A percentile compares a stretch with the other conserved stretches of the same genome.
Conservation (phyloP, 2,888 invertebrate genomes). For the Quadroppia sp. region DNA sequence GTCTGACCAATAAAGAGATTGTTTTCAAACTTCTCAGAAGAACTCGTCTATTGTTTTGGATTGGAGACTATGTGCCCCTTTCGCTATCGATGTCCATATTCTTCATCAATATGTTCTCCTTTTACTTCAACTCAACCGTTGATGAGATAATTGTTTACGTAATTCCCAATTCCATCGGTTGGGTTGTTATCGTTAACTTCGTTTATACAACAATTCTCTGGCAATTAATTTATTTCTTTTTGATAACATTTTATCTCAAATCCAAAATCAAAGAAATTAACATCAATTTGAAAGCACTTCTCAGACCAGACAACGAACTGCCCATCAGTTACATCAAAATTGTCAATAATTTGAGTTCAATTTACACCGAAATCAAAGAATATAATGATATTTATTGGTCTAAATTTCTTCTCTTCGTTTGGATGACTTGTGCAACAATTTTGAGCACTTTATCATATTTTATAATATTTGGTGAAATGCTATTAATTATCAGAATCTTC, state of each 20-base stretch:
- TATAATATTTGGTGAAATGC: not conserved
- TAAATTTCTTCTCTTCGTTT: not conserved
- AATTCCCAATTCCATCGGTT: not conserved
- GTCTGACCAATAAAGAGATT: not conserved
- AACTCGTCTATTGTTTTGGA: not conserved
- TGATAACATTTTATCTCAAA: slow-evolving; percentile 19
- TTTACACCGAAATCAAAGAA: not conserved
- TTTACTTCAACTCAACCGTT: not conserved
- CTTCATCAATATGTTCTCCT: not conserved
- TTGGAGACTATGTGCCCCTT: not conserved
- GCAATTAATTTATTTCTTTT: slow-evolving; percentile 26
- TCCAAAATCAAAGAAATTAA: slow-evolving; percentile 6
- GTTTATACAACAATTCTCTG: not conserved
- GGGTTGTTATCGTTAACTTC: not conserved
- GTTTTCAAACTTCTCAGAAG: not conserved
- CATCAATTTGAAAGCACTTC: not conserved
- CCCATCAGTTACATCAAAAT: not conserved
- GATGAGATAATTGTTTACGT: not conserved
- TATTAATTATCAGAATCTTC: not conserved
- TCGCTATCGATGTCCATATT: not conserved
- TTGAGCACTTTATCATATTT: not conserved
- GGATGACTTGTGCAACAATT: not conserved
- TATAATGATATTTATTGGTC: not conserved
- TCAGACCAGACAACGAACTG: not conserved
- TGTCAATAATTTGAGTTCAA: not conserved